Base-by-base conservation (phyloP, 64 coral and sea anemone species). In the Dendronephthya gigantea region DNA sequence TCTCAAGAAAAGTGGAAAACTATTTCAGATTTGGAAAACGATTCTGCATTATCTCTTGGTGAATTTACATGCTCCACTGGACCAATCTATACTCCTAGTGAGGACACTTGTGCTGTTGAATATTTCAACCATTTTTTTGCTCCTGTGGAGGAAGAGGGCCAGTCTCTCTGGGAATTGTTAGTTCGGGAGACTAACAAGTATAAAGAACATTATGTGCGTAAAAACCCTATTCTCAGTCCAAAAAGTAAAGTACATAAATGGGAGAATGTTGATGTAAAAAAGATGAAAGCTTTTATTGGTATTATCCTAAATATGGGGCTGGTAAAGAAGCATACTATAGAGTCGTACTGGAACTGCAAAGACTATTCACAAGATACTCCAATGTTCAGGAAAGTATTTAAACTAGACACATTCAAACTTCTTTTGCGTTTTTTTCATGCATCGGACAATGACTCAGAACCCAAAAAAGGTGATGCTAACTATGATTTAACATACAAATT, bases 361-460 rank as follows among this genome's bases (percentile, higher is more conserved):
- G 23, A 70, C 23, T 70, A 70, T n/a, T 70, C 66, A 70, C 66
- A 70, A 70, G 66, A 70, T n/a, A 70, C 66, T 31, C 66, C 66
- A 70, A 70, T 70, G 66, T 70, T 70, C 27, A 70, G 66, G 27
- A 70, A 70, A 70, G 66, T 70, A n/a, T 15, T 70, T 7, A 25
- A 70, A 70, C 66, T 70, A 70, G 23, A 70, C 66, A 15, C 66
- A 25, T 70, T 70, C 27, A 70, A 70, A 31, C 66, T 70, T 70
- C 9, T 70, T 22, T 31, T 70, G 66, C 66, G 66, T 15, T 70
- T 70, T 70, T 70, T 16, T 4, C n/a, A 75, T 6, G 7, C 16
- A 7, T 75, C 69, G 25, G 69, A 75, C 17, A 75, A 30, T 75
- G 69, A 4, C 35, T 75, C 35, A 31, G 69, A 75, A 33, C 69